Evolutionary conservation across 1,140 invertebrate genomes (phyloP), one percentile per base, ranked within the genome.

Genomic region (Zaprionus nigranus): DNA sequence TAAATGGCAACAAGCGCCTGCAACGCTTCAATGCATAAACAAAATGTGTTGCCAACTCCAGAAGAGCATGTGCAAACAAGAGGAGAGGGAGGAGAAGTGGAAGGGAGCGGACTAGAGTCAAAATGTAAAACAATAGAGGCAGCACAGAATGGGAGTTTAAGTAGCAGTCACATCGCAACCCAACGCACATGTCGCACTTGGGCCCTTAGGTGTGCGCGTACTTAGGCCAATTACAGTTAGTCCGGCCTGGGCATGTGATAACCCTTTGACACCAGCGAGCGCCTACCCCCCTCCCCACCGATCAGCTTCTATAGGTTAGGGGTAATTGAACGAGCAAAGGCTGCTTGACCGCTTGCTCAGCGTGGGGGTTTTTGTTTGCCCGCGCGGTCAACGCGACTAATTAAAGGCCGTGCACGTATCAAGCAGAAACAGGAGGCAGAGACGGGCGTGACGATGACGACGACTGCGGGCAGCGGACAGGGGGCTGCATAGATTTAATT

Each of bases 381-480:
- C 28, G 68, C 66, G 68, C 57, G 57, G 66, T 64, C 46, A 58
- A 63, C 60, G 70, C 68, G 74, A 70, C 74, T 87, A 83, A 87
- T 87, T 88, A 87, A 87, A 87, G 83, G 81, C 74, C 77, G 82
- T 71, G 78, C 84, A 87, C 84, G 81, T 80, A 56, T 34, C 20
- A 20, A 49, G 59, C 22, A 22, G n/a, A 11, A 34, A 3, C 28
- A 36, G n/a, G 22, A 13, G 28, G 6, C 20, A 15, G 1, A 36
- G 20, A 3, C 9, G 12, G 34, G 7, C 5, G 6, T 12, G 24
- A 24, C 24, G 24, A 26, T 0, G 24, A 26, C 24, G 5, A 15
- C 15, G 13, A 5, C 3, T 4, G 26, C 1, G 28, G 36, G n/a
- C 12, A 34, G 46, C 12, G 22, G 13, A 13, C 4, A 12, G 46